Percentiles rank a stretch among this genome's conserved stretches.
Evolutionary conservation across 2,888 invertebrate genomes (phyloP).

Genomic region (Pandemis cinnamomeana): DNA sequence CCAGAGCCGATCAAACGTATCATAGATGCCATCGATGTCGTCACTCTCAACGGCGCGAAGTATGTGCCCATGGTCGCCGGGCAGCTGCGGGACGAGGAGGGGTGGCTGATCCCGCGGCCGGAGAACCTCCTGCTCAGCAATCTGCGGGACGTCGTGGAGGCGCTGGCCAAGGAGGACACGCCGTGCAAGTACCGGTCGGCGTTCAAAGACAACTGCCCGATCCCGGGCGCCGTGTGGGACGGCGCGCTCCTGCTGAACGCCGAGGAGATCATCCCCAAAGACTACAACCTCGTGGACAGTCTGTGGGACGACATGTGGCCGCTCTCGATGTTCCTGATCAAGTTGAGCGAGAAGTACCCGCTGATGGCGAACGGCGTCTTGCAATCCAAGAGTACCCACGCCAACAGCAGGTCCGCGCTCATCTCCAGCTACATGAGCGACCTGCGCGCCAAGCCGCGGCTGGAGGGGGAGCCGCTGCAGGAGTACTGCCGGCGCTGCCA

Average conservation of each 20-base stretch:
- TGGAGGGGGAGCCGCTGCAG: background rate
- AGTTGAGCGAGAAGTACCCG: background rate
- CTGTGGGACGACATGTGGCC: constrained; percentile 6
- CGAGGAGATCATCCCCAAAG: background rate
- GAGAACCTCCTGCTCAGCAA: background rate
- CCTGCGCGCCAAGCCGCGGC: background rate
- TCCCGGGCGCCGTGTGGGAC: background rate
- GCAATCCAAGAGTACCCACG: background rate
- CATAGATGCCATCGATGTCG: background rate
- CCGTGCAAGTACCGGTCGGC: background rate
- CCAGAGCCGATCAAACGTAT: background rate
- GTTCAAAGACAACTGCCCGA: constrained; percentile 2
- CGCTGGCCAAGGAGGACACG: background rate
- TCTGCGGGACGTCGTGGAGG: background rate
- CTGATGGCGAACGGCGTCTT: background rate
- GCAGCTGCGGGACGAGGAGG: background rate
- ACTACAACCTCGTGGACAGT: background rate
- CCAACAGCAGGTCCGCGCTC: background rate
- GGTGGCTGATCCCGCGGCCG: background rate
- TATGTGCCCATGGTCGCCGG: background rate
- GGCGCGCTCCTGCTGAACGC: background rate
- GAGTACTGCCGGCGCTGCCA: background rate
- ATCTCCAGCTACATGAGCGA: background rate
- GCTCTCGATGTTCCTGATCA: background rate
- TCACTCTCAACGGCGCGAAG: background rate